A percentile compares a stretch with the other conserved stretches of the same genome.
phyloP scores from a whole-genome alignment of 2,797 vertebrate genomes.

The Lithobates sylvaticus region DNA sequence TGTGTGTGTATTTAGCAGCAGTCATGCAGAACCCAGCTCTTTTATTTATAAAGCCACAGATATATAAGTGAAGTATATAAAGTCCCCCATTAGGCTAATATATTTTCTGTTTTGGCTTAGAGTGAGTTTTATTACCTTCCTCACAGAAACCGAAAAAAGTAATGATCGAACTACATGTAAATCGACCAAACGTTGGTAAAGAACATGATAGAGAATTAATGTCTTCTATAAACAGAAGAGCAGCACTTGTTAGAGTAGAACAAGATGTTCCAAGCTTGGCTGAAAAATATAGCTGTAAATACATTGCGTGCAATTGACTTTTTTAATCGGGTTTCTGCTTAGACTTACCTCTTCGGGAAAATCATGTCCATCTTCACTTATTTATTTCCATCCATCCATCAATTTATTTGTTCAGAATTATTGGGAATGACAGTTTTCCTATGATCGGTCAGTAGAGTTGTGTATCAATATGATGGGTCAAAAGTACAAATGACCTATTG shows the following conservation, averaged over 20 bases:
- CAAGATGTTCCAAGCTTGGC: not conserved
- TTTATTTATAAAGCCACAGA: not conserved
- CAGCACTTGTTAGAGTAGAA: not conserved
- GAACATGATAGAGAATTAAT: not conserved
- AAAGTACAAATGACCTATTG: no score
- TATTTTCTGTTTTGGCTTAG: not conserved
- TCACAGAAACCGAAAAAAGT: not conserved
- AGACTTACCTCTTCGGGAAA: no score
- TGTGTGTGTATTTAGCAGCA: no score
- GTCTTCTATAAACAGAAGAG: not conserved
- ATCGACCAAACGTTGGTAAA: not conserved
- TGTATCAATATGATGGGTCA: no score
- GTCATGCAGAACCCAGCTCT: not conserved
- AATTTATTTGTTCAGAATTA: not conserved
- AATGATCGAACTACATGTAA: not conserved
- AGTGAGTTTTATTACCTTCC: not conserved
- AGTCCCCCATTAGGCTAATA: not conserved
- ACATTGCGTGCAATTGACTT: not conserved
- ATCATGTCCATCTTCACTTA: not conserved
- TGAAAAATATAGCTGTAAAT: not conserved
- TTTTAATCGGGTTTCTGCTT: not conserved
- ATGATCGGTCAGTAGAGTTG: no score
- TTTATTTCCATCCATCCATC: not conserved
- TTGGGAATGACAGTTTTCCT: not conserved
- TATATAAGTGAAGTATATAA: not conserved